Conservation (phyloP, 2,113 vertebrate species). For the Loxodonta africana region DNA sequence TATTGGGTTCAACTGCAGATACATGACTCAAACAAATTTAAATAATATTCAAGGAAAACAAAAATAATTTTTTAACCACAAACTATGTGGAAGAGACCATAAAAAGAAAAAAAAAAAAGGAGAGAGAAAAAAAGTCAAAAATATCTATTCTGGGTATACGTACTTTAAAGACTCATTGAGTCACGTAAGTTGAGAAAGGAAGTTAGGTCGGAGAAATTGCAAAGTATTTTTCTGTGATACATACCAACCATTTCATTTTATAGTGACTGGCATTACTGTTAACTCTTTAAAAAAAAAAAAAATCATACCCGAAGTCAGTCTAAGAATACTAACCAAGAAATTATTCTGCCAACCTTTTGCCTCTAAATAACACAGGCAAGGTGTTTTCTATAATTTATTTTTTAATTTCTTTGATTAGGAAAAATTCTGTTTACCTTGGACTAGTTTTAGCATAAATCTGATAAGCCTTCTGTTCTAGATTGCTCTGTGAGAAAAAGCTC, state of each 20-base stretch:
- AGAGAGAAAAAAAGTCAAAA: neutral
- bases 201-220: neutral
- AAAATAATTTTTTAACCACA: neutral
- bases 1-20: neutral
- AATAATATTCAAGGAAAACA: constrained; percentile 19
- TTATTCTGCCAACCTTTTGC: constrained; percentile 24
- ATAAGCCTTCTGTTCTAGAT: constrained; percentile 38
- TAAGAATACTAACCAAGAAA: constrained; percentile 45
- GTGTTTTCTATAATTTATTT: constrained; percentile 39
- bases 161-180: neutral
- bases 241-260: constrained; percentile 39
- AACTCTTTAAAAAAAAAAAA: neutral
- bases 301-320: constrained; percentile 49
- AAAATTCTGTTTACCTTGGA: constrained; percentile 40
- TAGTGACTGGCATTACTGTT: neutral
- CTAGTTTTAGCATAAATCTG: neutral
- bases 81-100: neutral
- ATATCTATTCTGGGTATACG: neutral
- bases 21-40: neutral
- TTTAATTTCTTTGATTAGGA: constrained; percentile 48
- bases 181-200: neutral
- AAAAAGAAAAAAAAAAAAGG: neutral
- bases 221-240: neutral
- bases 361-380: constrained; percentile 56
- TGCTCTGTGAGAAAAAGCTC: constrained; percentile 29